Base-by-base conservation (phyloP, 2,113 vertebrate genomes). In the Osmerus mordax region DNA sequence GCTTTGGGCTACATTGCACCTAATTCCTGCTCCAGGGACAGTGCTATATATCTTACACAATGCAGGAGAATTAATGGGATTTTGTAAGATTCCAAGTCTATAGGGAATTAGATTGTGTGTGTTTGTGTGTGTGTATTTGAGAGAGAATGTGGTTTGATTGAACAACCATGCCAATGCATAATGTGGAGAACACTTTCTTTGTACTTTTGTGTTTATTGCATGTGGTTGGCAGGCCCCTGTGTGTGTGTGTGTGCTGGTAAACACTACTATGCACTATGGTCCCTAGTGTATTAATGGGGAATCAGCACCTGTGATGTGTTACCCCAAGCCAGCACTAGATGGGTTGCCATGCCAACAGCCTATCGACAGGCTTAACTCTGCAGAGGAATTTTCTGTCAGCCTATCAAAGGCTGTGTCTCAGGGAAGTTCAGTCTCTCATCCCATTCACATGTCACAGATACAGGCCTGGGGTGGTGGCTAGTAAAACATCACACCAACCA, bases 1-100 rank as follows among this genome's bases (percentile, higher is more conserved):
- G 85, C 87, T 87, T 18, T 32, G 60, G 87, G 89, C 84, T 82
- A 81, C 86, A 83, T 86, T 83, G 74, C 87, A 87, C 89, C 85
- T 74, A 83, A 69, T 90, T 91, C 65, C 72, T 41, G 75, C 75
- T 87, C 72, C 64, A 41, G 73, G 81, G 76, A 68, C 77, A 65
- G 69, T 52, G 7, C n/a, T 61, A 72, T 67, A 76, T 66, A 72
- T 69, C 28, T 4, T 3, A 32, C 8, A 36, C 18, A 2, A 7
- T 25, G 61, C 28, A 7, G 21, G 25, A 63, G 16, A 16, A 18
- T 56, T 18, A 56, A 56, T 19, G 7, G 41, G 41, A 11, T 47
- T 47, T 47, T 47, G 9, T 47, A 11, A 47, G 41, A 47, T 47
- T 47, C 9, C 41, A 47, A 47, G 9, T 12, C 41, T 47, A 47